phyloP scores from a whole-genome alignment of 2,888 invertebrate species.

The Tachina grossa region DNA sequence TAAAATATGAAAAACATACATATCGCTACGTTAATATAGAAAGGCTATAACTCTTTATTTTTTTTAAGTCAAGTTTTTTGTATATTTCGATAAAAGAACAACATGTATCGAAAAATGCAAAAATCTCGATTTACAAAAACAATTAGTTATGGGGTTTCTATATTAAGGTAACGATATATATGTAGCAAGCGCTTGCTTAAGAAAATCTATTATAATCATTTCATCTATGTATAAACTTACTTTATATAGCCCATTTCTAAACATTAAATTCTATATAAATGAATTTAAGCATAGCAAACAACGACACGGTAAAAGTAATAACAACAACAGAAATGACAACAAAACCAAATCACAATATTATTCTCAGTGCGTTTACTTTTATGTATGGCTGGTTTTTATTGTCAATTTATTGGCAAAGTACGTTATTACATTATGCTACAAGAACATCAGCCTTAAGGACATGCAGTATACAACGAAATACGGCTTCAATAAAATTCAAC shows the following conservation, averaged over 20 bases:
- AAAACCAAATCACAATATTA: conserved; percentile 79
- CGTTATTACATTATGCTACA: conserved; percentile 75
- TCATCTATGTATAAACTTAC: neutral
- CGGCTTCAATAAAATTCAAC: conserved; percentile 51
- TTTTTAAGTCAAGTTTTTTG: no score
- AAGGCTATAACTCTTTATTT: no score
- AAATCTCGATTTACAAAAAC: no score
- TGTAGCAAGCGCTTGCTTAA: no score
- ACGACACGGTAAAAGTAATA: neutral
- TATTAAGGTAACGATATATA: no score
- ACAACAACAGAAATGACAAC: conserved; percentile 61
- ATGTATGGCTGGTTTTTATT: conserved; percentile 81
- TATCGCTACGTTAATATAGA: no score
- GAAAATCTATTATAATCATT: neutral
- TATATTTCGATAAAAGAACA: no score
- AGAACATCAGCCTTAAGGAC: conserved; percentile 13
- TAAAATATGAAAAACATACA: no score
- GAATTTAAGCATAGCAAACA: conserved; percentile 40
- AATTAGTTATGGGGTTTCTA: no score
- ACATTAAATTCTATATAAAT: conserved; percentile 22
- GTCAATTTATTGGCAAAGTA: conserved; percentile 76
- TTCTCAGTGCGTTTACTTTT: conserved; percentile 80
- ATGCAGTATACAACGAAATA: conserved; percentile 1
- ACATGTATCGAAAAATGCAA: no score
- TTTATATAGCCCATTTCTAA: neutral